Base-by-base conservation (phyloP, 2,797 vertebrate genomes). In the Parambassis ranga region DNA sequence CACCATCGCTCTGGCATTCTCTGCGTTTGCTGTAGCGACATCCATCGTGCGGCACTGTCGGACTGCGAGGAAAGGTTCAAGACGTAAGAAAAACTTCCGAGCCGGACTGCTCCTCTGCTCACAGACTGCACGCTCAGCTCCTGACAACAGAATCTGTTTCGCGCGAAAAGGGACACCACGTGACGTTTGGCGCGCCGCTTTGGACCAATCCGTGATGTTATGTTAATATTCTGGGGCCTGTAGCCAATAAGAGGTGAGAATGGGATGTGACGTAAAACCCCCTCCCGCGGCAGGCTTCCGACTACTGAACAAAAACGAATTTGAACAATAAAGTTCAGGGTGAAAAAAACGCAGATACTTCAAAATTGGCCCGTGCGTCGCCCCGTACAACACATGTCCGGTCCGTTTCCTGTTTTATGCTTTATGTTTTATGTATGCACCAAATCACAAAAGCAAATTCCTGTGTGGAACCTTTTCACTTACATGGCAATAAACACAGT, bases 1-100 rank as follows among this genome's bases (percentile, higher is more conserved):
- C 46, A 98, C 86, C 46, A 83, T 90, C 58, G 91, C 90, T 3
- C 93, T 92, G 2, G 79, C 85, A 35, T 81, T 87, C 1, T 91
- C 94, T 47, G 87, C 84, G 3, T 82, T 87, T 3, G 90, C 87
- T 38, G 93, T 90, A 1, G 82, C 87, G 2, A 92, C 89, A 4
- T 98, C 97, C 97, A 99, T 98, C 20, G 2, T 66, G 38, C 44
- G 30, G 55, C 2, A 4, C 37, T 3, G 39, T 68, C 22, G 31
- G 47, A 55, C 3, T 36, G 24, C 7, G 2, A 18, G 0, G 9
- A 32, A 10, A 5, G 9, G 10, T 16, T 1, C 3, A 20, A 2
- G n/a, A 13, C 37, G 2, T 10, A 13, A n/a, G 4, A 27, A 13
- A 26, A 15, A 14, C 18, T 4, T 24, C 28, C 10, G 16, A 28